Evolutionary conservation across 1,140 invertebrate genomes (phyloP), one percentile per base, ranked within the genome.

Genomic region (Lasioglossum albipes): DNA sequence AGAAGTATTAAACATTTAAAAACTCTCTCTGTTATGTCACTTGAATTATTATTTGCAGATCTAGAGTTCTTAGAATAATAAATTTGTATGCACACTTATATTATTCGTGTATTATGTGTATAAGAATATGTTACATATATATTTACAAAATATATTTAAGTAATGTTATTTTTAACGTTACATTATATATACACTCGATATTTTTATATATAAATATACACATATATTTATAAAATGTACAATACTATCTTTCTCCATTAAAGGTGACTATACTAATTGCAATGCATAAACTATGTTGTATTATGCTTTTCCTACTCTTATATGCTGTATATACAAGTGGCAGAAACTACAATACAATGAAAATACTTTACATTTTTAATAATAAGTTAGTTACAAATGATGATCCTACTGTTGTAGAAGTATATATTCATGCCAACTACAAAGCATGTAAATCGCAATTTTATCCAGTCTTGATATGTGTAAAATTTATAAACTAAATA

Each of bases 111-210:
- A 84, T 68, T 80, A 81, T n/a, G n/a, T n/a, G n/a, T n/a, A n/a
- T 59, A 52, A 64, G 49, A 74, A 59, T 71, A 59, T 88, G 74
- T 81, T 78, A 57, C 62, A 79, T 79, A 79, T 54, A 69, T 83
- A 84, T 76, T 61, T 84, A 81, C 42, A 69, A 57, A 79, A 57
- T 72, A 82, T n/a, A 52, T 45, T 84, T 70, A 69, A 64, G 31
- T 75, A 45, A 49, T 42, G 20, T 80, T 41, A 31, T 70, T 54
- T 20, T 59, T n/a, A 59, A 45, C 22, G 61, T 5, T 20, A 61
- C 7, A 57, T 45, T 75, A 72, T 68, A 68, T 79, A 68, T 79
- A 67, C 0, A 68, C 22, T 54, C 7, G 36, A 52, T 78, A 68
- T 70, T n/a, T 59, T 12, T 52, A 45, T 45, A 45, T 45, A 10